These are phyloP conservation scores for Melanotaenia boesemani DNA, from an alignment of 2,797 vertebrate genomes.

Conservation along the genomic window DNA sequence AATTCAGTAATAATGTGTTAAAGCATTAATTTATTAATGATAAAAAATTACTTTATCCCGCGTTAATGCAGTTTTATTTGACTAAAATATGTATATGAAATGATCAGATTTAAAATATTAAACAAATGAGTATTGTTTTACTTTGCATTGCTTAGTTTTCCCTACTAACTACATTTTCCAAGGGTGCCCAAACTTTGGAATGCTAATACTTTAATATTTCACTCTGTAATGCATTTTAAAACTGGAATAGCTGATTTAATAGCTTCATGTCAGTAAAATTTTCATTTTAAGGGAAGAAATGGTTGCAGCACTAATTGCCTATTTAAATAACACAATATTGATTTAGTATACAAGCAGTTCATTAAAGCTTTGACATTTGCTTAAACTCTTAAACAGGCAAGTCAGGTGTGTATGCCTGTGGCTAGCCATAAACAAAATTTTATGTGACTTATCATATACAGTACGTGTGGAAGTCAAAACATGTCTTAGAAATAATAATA, in stretches of 20 bases:
- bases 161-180: neutral
- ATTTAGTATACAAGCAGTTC: slow-evolving; percentile 39
- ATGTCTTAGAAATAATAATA: slow-evolving; percentile 1
- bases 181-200: neutral
- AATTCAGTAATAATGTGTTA: too few relatives aligned
- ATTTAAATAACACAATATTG: slow-evolving; percentile 40
- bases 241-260: slow-evolving; percentile 8
- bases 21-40: too few relatives aligned
- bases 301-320: slow-evolving; percentile 34
- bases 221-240: slow-evolving; percentile 13
- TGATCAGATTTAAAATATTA: neutral
- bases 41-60: too few relatives aligned
- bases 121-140: neutral
- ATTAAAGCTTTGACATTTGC: slow-evolving; percentile 55
- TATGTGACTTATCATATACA: neutral
- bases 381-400: slow-evolving; percentile 32
- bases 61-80: too few relatives aligned
- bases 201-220: neutral
- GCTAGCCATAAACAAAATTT: slow-evolving; percentile 20
- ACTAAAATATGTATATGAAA: too few relatives aligned
- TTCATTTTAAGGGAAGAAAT: slow-evolving; percentile 14
- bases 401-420: neutral
- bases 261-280: slow-evolving; percentile 14
- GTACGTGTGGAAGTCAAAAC: slow-evolving; percentile 4
- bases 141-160: neutral